Percentiles rank a stretch among this genome's conserved stretches.
phyloP scores from a whole-genome alignment of 2,888 invertebrate genomes.

The Drosophila ezoana region DNA sequence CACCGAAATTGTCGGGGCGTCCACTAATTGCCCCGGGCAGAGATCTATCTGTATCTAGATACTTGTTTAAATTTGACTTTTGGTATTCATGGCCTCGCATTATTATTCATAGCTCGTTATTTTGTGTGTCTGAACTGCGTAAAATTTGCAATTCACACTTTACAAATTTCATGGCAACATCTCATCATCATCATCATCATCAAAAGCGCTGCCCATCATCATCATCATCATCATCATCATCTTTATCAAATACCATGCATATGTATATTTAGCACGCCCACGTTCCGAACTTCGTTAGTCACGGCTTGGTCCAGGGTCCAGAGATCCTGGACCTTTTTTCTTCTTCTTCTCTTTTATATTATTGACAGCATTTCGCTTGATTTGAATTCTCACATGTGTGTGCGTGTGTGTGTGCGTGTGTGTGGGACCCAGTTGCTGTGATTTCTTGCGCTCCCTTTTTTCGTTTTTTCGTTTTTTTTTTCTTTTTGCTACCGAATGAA shows the following conservation, averaged over 20 bases:
- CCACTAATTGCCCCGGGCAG: no score
- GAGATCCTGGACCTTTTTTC: conserved; percentile 26
- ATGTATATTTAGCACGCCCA: conserved; percentile 50
- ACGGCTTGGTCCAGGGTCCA: conserved; percentile 43
- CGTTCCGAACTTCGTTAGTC: conserved; percentile 75
- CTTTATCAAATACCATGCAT: conserved; percentile 12
- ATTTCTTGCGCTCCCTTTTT: conserved; percentile 62
- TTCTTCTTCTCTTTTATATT: conserved; percentile 53
- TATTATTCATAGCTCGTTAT: conserved; percentile 81
- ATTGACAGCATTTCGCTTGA: conserved; percentile 80
- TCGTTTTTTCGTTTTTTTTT: background rate
- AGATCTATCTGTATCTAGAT: no score
- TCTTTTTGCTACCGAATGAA: conserved; percentile 54
- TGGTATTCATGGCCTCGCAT: conserved; percentile 44
- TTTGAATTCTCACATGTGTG: conserved; percentile 74
- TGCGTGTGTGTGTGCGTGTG: conserved; percentile 17
- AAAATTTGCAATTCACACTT: conserved; percentile 82
- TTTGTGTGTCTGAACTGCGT: conserved; percentile 49
- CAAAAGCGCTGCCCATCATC: background rate
- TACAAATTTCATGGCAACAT: conserved; percentile 66
- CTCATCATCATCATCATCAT: conserved; percentile 26
- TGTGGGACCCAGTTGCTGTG: conserved; percentile 70
- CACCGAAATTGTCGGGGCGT: conserved; percentile 4
- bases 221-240: conserved; percentile 3
- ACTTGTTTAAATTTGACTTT: background rate